Base-by-base conservation (phyloP, 2,113 vertebrate species). In the Smithornis capensis region DNA sequence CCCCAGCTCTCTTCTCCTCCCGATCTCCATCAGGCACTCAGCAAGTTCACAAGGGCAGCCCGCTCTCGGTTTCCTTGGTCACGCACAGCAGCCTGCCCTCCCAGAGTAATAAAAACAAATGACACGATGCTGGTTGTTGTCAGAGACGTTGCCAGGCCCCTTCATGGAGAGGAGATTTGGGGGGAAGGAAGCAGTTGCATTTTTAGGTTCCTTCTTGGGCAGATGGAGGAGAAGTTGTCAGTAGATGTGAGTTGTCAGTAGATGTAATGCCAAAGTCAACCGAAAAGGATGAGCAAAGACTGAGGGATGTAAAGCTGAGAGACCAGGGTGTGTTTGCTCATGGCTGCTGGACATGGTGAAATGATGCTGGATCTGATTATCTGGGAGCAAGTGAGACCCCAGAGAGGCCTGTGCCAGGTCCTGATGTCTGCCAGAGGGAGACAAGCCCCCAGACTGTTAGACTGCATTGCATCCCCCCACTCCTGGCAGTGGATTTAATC, bases 11-110 rank as follows among this genome's bases (percentile, higher is more conserved):
- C 95, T 50, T 92, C 86, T 89, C 76, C 83, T 89, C 89, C 89
- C 6, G 4, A 71, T 91, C 94, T 86, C 94, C 91, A 94, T 94
- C 94, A 97, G 95, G 80, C 96, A 56, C 92, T 97, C 94, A 9
- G 95, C 94, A 96, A 95, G 96, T 97, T 96, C 96, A 97, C 73
- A 87, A 96, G 96, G 96, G 96, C 96, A 97, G 96, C 77, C 91
- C 40, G 91, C 83, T 83, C 91, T 95, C 40, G 9, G 96, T 97
- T 97, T 97, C 96, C 96, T 97, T 97, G 96, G 96, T 97, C 96
- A 97, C 95, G 83, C 96, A 89, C 92, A 96, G 94, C 94, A 93
- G 94, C 96, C 91, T 93, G 92, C 95, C 96, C 92, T 97, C 95
- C 94, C 28, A 38, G 86, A 94, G 96, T 96, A 96, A 97, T 97